phyloP scores from a whole-genome alignment of 2,888 invertebrate genomes.

The Nudaria mundana region DNA sequence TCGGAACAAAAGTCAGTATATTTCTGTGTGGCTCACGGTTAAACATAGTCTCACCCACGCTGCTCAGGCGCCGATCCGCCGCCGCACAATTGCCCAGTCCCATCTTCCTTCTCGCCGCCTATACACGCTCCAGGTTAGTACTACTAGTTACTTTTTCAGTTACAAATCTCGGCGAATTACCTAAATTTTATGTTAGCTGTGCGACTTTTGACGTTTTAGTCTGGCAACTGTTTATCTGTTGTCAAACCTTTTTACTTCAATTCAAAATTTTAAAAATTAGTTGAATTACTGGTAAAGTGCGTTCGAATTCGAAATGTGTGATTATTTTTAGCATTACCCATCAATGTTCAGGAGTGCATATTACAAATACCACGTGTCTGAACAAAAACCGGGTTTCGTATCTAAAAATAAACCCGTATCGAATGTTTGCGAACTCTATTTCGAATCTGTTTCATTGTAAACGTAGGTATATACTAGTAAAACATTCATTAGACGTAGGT shows the following conservation, averaged over 20 bases:
- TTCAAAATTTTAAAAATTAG: constrained; percentile 29
- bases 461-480: constrained; percentile 34
- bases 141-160: constrained; percentile 33
- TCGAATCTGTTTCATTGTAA: constrained; percentile 61
- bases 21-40: constrained; percentile 77
- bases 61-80: constrained; percentile 48
- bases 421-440: constrained; percentile 79
- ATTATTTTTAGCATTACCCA: constrained; percentile 63
- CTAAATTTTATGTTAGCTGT: constrained; percentile 38
- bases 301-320: constrained; percentile 47
- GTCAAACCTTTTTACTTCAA: constrained; percentile 6
- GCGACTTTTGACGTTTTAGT: constrained; percentile 39
- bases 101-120: constrained; percentile 65
- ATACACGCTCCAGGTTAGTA: constrained; percentile 74
- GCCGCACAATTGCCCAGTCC: constrained; percentile 59
- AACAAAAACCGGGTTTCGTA: constrained; percentile 75
- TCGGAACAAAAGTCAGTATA: constrained; percentile 76
- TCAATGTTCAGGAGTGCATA: constrained; percentile 64
- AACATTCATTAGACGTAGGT: no score
- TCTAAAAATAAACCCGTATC: constrained; percentile 78
- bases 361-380: constrained; percentile 66
- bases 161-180: constrained; percentile 49
- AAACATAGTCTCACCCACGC: constrained; percentile 77
- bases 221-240: constrained; percentile 13
- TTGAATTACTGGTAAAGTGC: constrained; percentile 39